phyloP scores from a whole-genome alignment of 2,797 vertebrate genomes.

The Falco novaeseelandiae region DNA sequence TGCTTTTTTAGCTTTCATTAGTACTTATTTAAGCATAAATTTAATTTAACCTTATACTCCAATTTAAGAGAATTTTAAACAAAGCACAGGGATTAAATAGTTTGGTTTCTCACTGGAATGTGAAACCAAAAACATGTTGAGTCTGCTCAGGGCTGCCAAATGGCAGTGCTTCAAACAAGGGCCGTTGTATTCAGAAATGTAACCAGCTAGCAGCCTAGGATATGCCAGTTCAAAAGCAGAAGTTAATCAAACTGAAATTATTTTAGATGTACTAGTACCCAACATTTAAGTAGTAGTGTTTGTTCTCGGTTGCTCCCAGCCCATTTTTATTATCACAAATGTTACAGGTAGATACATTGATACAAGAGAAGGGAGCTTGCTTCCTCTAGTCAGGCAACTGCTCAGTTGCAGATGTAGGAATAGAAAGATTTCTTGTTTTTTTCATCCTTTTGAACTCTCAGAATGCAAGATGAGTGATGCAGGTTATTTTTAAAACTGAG shows the following conservation, averaged over 20 bases:
- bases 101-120: conserved; percentile 6
- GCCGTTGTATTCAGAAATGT: not conserved
- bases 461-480: not conserved
- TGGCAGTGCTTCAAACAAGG: conserved; percentile 3
- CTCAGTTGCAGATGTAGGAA: not conserved
- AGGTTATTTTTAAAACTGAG: conserved; percentile 34
- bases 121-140: conserved; percentile 6
- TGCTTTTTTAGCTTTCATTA: not conserved
- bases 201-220: not conserved
- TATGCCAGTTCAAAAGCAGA: not conserved
- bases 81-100: not conserved
- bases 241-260: not conserved
- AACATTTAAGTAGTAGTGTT: not conserved
- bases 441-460: not conserved
- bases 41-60: conserved; percentile 17
- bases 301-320: not conserved
- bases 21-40: conserved; percentile 21
- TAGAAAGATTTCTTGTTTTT: not conserved
- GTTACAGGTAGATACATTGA: not conserved
- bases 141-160: conserved; percentile 17
- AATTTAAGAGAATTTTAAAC: conserved; percentile 33
- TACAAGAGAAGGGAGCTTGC: not conserved
- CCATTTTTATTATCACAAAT: not conserved
- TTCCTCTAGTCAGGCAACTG: not conserved
- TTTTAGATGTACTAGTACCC: not conserved